Base-by-base conservation (phyloP, 2,888 invertebrate species). In the Agriopis leucophaearia region DNA sequence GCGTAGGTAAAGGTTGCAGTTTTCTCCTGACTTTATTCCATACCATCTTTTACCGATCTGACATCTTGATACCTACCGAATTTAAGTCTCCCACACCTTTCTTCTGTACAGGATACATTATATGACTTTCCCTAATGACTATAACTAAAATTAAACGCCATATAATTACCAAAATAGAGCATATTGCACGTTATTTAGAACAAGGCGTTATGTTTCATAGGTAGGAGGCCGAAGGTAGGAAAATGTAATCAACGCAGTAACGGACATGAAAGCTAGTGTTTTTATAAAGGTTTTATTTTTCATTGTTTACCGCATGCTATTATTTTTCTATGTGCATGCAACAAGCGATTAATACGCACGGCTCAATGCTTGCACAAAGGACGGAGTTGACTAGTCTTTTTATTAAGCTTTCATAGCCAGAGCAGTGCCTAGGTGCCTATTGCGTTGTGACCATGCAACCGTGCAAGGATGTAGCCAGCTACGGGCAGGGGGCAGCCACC, bases 281-380 rank as follows among this genome's bases (percentile, higher is more conserved):
- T 54, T 58, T 68, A 55, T 54, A 48, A 15, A 8, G 27, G 44
- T 40, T 48, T 27, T 59, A n/a, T 44, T 59, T 50, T 62, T 42
- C 55, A 69, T 60, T 56, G 16, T 51, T 40, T 40, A n/a, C 45
- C 56, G 35, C 51, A 38, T n/a, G 72, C 71, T 74, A 77, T 78
- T 80, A 81, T 83, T 83, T 86, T 78, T 84, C 82, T 81, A 81
- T 75, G 79, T 80, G 52, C 44, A 83, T 80, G 52, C 44, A 83
- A 81, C 84, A 83, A 81, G 79, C 83, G 82, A 87, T 88, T 88
- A 88, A 83, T 84, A 81, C 63, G 81, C 81, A 83, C 78, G 86
- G 81, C 79, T 85, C 82, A 85, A 82, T 87, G 88, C 86, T 75
- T 82, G 70, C 82, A 88, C 88, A 89, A 90, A 90, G 89, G 88